Percentiles rank a stretch among this genome's conserved stretches.
Evolutionary conservation across 2,113 vertebrate species (phyloP).

Genomic region (Chauna torquata): DNA sequence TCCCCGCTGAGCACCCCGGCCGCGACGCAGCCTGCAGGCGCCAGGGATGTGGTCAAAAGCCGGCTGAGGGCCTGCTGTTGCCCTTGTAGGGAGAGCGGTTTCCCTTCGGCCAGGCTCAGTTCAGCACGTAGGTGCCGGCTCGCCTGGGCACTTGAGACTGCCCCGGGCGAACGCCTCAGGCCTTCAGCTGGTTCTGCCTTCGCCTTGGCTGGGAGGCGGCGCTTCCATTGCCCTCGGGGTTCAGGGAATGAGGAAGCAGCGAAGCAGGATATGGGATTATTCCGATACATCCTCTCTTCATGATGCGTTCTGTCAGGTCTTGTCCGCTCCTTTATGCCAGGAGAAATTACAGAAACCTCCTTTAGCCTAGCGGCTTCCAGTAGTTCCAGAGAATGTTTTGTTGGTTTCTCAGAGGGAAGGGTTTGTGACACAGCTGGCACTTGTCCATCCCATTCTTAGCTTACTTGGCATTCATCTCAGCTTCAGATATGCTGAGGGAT

Average conservation of each 20-base stretch:
- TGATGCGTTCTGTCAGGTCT: not conserved
- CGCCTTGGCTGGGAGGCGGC: accelerated
- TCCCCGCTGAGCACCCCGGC: not conserved
- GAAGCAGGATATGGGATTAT: accelerated
- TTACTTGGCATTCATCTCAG: not conserved
- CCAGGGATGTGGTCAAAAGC: not conserved
- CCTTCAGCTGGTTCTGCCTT: accelerated
- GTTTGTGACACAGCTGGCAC: not conserved
- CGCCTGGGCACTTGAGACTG: accelerated
- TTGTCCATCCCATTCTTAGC: not conserved
- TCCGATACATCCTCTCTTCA: accelerated
- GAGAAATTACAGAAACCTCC: not conserved
- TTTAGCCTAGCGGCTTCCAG: not conserved
- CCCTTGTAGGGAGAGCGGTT: accelerated
- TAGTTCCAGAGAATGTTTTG: accelerated
- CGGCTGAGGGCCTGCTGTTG: accelerated
- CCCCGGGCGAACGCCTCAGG: not conserved
- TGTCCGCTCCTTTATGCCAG: accelerated
- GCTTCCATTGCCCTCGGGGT: not conserved
- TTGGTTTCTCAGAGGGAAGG: not conserved
- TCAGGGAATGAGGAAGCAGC: too few species aligned
- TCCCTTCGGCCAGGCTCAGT: accelerated
- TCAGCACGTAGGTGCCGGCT: accelerated
- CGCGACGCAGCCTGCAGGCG: accelerated
- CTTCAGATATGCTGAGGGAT: not conserved